A percentile compares a stretch with the other conserved stretches of the same genome.
These are phyloP conservation scores for Ataeniobius toweri DNA, from an alignment of 2,797 vertebrate genomes.

Conservation along the genomic window DNA sequence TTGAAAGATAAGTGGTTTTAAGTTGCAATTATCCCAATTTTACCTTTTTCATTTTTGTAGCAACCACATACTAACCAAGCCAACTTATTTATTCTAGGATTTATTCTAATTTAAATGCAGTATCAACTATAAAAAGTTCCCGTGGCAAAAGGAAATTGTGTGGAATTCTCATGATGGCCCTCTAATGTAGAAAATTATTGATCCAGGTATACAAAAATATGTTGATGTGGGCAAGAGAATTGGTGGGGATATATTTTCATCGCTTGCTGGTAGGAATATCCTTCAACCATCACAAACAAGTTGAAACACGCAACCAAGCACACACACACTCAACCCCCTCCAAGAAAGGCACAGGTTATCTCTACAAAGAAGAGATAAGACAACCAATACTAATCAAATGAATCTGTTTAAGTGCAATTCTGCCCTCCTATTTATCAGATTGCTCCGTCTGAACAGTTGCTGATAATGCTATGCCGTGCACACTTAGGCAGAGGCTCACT, in stretches of 20 bases:
- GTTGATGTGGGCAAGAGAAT: slow-evolving; percentile 43
- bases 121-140: slow-evolving; percentile 23
- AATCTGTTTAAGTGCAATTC: slow-evolving; percentile 72
- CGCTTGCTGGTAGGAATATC: slow-evolving; percentile 55
- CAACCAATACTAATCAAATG: slow-evolving; percentile 74
- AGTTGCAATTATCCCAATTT: neutral
- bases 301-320: slow-evolving; percentile 11
- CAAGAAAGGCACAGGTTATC: slow-evolving; percentile 26
- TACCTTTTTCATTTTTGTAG: neutral
- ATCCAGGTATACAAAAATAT: slow-evolving; percentile 56
- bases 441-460: slow-evolving; percentile 56
- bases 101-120: slow-evolving; percentile 21
- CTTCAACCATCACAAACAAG: slow-evolving; percentile 29
- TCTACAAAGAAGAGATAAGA: slow-evolving; percentile 30
- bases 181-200: slow-evolving; percentile 53
- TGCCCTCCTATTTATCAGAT: slow-evolving; percentile 68
- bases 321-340: slow-evolving; percentile 13
- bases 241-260: slow-evolving; percentile 57
- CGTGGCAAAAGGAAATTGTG: slow-evolving; percentile 15
- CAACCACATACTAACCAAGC: neutral
- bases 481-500: slow-evolving; percentile 50
- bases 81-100: neutral
- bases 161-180: slow-evolving; percentile 27
- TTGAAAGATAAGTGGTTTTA: neutral
- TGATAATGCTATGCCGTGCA: slow-evolving; percentile 67